Percentiles rank a stretch among this genome's conserved stretches.
Conservation (phyloP, 2,113 vertebrate genomes). For the Corvus moneduloides region DNA sequence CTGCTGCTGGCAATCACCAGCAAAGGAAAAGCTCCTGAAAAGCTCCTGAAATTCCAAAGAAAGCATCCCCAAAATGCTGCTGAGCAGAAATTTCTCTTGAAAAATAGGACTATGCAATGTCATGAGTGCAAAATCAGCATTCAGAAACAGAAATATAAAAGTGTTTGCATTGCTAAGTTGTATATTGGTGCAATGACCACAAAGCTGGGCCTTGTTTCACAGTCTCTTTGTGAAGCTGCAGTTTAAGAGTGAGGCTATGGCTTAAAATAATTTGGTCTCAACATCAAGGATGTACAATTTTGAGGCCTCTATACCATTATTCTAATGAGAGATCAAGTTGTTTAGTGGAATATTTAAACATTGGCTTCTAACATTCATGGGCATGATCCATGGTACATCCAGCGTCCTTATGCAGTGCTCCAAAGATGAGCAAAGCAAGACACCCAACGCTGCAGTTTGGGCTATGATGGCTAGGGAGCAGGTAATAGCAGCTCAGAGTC, state of each 20-base stretch:
- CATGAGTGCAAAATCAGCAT: neutral
- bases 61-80: neutral
- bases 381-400: accelerated
- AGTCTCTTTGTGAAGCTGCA: neutral
- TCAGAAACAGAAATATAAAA: neutral
- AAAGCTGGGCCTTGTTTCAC: neutral
- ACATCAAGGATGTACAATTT: neutral
- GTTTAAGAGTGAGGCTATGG: neutral
- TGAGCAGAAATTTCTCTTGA: neutral
- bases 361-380: neutral
- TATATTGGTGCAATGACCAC: neutral
- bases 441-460: neutral
- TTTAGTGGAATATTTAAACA: neutral
- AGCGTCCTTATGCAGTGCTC: neutral
- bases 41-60: neutral
- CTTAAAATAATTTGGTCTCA: neutral
- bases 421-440: neutral
- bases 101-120: neutral
- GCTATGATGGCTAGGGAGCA: neutral
- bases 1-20: neutral
- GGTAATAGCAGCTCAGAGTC: neutral
- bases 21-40: neutral
- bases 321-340: neutral
- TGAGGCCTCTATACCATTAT: neutral
- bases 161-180: neutral